These are phyloP conservation scores for Ornithoptera priamus DNA, from an alignment of 2,888 invertebrate species.

Conservation along the genomic window DNA sequence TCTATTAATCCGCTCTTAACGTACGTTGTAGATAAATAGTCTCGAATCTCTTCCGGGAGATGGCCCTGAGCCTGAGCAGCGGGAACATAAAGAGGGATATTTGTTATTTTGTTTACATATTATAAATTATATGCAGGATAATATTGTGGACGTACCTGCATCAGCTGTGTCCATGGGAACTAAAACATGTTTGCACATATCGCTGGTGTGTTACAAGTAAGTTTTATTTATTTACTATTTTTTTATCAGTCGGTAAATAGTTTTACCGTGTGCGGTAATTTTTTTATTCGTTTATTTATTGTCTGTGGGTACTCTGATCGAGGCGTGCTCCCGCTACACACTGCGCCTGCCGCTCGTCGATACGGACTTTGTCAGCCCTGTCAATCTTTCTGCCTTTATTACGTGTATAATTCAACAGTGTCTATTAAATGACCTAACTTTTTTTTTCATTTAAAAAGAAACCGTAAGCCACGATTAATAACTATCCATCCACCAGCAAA, in stretches of 20 bases:
- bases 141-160: constrained; percentile 49
- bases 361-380: constrained; percentile 24
- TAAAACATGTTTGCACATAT: constrained; percentile 65
- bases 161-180: constrained; percentile 58
- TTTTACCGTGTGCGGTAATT: background rate
- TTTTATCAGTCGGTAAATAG: background rate
- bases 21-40: too few relatives aligned
- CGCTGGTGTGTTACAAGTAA: background rate
- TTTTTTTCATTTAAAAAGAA: too few relatives aligned
- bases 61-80: background rate
- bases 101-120: too few relatives aligned
- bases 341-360: constrained; percentile 21
- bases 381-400: constrained; percentile 22
- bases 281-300: background rate
- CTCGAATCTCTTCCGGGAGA: too few relatives aligned
- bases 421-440: background rate
- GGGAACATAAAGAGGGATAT: background rate
- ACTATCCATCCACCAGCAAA: too few relatives aligned
- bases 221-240: background rate
- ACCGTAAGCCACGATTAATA: too few relatives aligned
- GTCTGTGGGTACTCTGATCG: constrained; percentile 3
- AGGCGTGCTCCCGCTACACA: constrained; percentile 21
- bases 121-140: background rate
- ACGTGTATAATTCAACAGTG: constrained; percentile 14
- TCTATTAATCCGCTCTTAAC: too few relatives aligned